Conservation (phyloP, 1,140 invertebrate species). For the Danaus plexippus region DNA sequence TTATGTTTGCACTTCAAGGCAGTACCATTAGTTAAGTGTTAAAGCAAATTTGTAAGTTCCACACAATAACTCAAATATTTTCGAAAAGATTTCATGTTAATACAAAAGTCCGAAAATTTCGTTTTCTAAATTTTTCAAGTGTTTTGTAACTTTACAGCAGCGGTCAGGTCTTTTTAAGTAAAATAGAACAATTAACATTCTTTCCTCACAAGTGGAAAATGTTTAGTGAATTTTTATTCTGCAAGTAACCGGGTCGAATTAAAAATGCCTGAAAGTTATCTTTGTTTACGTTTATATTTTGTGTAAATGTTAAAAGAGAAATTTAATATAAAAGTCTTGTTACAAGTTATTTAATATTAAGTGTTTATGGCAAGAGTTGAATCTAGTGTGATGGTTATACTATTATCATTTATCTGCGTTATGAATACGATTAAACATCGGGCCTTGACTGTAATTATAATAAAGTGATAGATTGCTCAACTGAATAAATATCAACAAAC, state of each 20-base stretch:
- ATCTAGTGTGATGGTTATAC: no score
- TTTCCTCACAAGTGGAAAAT: slow-evolving; percentile 28
- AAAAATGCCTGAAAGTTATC: slow-evolving; percentile 16
- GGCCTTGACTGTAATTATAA: slow-evolving; percentile 14
- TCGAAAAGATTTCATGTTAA: slow-evolving; percentile 26
- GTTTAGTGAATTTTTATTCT: slow-evolving; percentile 27
- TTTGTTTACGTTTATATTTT: slow-evolving; percentile 14
- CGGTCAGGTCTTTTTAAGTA: slow-evolving; percentile 25
- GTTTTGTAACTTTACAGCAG: slow-evolving; percentile 22
- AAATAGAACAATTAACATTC: slow-evolving; percentile 33
- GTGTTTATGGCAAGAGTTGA: no score
- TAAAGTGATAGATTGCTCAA: slow-evolving; percentile 20
- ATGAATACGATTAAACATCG: no score
- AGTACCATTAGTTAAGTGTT: slow-evolving; percentile 42
- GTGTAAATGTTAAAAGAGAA: slow-evolving; percentile 8
- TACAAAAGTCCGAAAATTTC: slow-evolving; percentile 21
- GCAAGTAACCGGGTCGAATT: slow-evolving; percentile 14
- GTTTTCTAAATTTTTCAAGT: slow-evolving; percentile 15
- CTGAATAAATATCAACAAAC: slow-evolving; percentile 66
- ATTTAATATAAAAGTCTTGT: background rate
- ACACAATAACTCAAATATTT: slow-evolving; percentile 34
- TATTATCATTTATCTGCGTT: no score
- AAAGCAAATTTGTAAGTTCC: slow-evolving; percentile 38
- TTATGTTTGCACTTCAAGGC: slow-evolving; percentile 37
- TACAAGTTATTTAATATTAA: background rate